Evolutionary conservation across 1,140 invertebrate species (phyloP).

Genomic region (Drosophila seguyi): DNA sequence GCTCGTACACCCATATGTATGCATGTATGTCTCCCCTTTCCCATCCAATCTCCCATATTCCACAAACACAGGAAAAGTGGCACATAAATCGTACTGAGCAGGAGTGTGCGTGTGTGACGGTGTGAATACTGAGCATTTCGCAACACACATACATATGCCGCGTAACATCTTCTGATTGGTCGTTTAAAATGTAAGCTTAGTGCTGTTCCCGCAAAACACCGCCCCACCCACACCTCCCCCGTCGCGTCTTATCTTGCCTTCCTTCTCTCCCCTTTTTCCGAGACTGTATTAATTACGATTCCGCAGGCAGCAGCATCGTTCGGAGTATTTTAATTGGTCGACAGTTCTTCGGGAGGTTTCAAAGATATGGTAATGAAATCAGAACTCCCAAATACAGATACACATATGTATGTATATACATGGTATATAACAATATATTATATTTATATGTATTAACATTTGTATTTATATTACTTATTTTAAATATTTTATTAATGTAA

Average conservation of each 20-base stretch:
- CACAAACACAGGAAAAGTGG: slow-evolving; percentile 38
- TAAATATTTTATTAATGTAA: too few species aligned
- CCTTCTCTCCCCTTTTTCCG: slow-evolving; percentile 9
- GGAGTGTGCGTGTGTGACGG: slow-evolving; percentile 24
- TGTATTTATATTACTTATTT: too few species aligned
- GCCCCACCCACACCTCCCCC: slow-evolving; percentile 21
- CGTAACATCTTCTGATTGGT: slow-evolving; percentile 78
- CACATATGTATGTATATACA: too few species aligned
- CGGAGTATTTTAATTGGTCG: slow-evolving; percentile 65
- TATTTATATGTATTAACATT: neutral
- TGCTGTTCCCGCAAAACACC: slow-evolving; percentile 62
- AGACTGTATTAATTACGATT: slow-evolving; percentile 68
- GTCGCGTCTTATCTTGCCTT: slow-evolving; percentile 3
- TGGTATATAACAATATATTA: neutral
- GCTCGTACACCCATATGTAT: slow-evolving; percentile 14
- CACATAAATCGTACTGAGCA: slow-evolving; percentile 44
- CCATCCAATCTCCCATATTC: slow-evolving; percentile 28
- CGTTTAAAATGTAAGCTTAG: slow-evolving; percentile 48
- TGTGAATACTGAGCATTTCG: slow-evolving; percentile 55
- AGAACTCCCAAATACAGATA: neutral
- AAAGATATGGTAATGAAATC: neutral
- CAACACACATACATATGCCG: slow-evolving; percentile 33
- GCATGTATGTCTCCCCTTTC: neutral
- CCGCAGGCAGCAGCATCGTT: slow-evolving; percentile 25
- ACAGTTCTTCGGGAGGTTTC: neutral